Evolutionary conservation across 2,888 invertebrate species (phyloP).

Genomic region (Cryptus viduatorius): DNA sequence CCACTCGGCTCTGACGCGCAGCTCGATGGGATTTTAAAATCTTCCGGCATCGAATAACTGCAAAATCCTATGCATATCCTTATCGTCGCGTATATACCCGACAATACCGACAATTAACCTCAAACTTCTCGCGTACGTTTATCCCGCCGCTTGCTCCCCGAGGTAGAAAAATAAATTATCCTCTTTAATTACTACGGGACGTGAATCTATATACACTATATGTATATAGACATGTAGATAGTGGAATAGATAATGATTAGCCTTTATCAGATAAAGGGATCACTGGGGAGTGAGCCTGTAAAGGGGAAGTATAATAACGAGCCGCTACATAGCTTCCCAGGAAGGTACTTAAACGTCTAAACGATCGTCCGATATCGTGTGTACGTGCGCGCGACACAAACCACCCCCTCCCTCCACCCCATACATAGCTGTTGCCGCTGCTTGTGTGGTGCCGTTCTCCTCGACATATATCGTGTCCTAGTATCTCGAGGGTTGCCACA

Average conservation of each 20-base stretch:
- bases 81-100: neutral
- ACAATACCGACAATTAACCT: conserved; percentile 32
- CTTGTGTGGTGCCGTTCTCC: conserved; percentile 11
- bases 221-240: conserved; percentile 49
- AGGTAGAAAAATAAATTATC: conserved; percentile 46
- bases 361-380: conserved; percentile 71
- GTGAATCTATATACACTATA: conserved; percentile 36
- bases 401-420: conserved; percentile 33
- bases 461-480: conserved; percentile 15
- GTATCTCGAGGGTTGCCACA: conserved; percentile 63
- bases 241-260: conserved; percentile 65
- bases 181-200: conserved; percentile 52
- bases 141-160: conserved; percentile 3
- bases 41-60: conserved; percentile 4
- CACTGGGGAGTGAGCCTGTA: conserved; percentile 51
- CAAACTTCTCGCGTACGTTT: conserved; percentile 11
- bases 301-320: conserved; percentile 61
- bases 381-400: conserved; percentile 63
- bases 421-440: conserved; percentile 52
- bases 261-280: conserved; percentile 61
- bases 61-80: neutral
- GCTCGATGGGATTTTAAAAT: conserved; percentile 1
- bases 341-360: conserved; percentile 69
- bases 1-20: neutral
- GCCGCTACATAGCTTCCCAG: conserved; percentile 64